These are phyloP conservation scores for Loriculus beryllinus DNA, from an alignment of 2,797 vertebrate genomes.

Conservation along the genomic window DNA sequence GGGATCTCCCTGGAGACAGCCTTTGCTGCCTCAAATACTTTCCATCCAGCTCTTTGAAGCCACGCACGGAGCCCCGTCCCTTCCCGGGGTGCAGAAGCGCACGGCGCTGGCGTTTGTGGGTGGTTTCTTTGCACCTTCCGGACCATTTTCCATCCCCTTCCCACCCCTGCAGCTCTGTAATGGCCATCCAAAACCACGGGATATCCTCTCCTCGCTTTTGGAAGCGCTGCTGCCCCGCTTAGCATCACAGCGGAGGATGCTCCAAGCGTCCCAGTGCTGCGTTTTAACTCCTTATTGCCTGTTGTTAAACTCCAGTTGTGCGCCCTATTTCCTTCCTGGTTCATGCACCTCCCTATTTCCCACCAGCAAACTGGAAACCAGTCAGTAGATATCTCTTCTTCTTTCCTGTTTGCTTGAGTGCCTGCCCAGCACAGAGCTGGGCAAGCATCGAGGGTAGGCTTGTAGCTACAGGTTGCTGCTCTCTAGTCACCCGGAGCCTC, in stretches of 20 bases:
- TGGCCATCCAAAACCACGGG: rapidly evolving
- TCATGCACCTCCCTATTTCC: not conserved
- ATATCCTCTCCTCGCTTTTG: not conserved
- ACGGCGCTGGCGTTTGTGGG: not conserved
- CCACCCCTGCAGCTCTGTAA: not conserved
- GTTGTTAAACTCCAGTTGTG: not conserved
- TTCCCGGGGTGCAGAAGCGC: not conserved
- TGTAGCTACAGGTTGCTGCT: slow-evolving; percentile 39
- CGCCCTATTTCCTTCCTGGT: not conserved
- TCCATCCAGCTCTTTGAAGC: rapidly evolving
- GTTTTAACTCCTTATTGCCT: not conserved
- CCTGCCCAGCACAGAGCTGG: not conserved
- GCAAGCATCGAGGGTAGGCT: not conserved
- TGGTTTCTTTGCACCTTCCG: not conserved
- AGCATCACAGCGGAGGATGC: not conserved
- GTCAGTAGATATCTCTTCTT: not conserved
- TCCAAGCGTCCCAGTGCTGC: not conserved
- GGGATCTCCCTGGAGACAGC: not conserved
- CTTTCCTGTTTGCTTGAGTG: not conserved
- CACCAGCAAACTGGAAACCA: not conserved
- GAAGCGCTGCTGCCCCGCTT: not conserved
- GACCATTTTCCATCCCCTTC: rapidly evolving
- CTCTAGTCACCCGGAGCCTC: not conserved
- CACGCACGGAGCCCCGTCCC: rapidly evolving
- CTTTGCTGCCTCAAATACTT: not conserved